These are phyloP conservation scores for Tillus elongatus DNA, from an alignment of 2,888 invertebrate genomes.

Conservation along the genomic window DNA sequence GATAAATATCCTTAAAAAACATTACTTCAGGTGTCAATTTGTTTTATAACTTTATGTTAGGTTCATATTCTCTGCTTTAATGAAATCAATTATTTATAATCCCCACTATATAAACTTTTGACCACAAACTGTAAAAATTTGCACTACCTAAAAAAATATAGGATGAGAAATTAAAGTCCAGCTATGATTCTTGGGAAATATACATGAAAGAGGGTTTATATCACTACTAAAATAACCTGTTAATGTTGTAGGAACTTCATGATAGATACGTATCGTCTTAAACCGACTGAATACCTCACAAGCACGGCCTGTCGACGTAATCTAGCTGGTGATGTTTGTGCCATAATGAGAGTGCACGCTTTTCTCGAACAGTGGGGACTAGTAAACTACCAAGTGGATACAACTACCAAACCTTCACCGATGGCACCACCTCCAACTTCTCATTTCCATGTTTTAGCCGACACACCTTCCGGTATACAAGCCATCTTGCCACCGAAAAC, in stretches of 20 bases:
- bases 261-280: constrained; percentile 91
- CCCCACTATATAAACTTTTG: too few relatives aligned
- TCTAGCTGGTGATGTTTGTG: constrained; percentile 92
- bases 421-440: constrained; percentile 96
- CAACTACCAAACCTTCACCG: constrained; percentile 82
- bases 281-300: constrained; percentile 91
- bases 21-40: too few relatives aligned
- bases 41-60: too few relatives aligned
- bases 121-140: too few relatives aligned
- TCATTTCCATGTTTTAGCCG: constrained; percentile 91
- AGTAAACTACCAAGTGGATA: constrained; percentile 90
- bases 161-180: too few relatives aligned
- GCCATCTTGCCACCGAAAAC: constrained; percentile 72
- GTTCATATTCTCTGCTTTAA: too few relatives aligned
- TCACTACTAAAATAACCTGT: too few relatives aligned
- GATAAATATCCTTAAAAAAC: too few relatives aligned
- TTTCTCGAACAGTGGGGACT: constrained; percentile 97
- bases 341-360: constrained; percentile 92
- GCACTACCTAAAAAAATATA: too few relatives aligned
- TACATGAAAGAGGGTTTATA: too few relatives aligned
- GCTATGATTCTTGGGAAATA: too few relatives aligned
- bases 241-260: constrained; percentile 83
- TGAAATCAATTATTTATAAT: too few relatives aligned
- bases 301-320: constrained; percentile 90
- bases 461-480: constrained; percentile 90